Percentiles rank a stretch among this genome's conserved stretches.
phyloP scores from a whole-genome alignment of 2,113 vertebrate species.

The Pollachius pollachius region DNA sequence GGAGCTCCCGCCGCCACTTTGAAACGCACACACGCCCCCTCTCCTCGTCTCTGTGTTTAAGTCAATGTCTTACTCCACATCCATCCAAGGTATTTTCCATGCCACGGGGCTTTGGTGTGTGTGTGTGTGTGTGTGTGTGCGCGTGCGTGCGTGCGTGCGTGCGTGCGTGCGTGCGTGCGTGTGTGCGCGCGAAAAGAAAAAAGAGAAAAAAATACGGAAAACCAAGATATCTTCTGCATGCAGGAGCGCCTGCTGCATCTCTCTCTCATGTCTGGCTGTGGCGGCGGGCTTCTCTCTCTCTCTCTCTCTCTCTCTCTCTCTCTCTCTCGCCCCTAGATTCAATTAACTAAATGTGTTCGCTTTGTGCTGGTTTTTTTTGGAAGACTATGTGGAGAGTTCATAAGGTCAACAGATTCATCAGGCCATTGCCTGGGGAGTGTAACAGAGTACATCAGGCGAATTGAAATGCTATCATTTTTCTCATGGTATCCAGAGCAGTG shows the following conservation, averaged over 20 bases:
- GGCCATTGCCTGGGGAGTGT: slow-evolving; percentile 2
- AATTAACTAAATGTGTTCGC: slow-evolving; percentile 43
- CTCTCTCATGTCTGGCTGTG: no score
- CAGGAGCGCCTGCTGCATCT: neutral
- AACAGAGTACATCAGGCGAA: neutral
- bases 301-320: no score
- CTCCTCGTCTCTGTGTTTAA: neutral
- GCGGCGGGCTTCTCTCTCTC: no score
- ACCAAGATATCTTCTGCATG: no score
- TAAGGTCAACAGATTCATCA: slow-evolving; percentile 24
- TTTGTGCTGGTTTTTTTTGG: slow-evolving; percentile 32
- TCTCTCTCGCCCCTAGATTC: slow-evolving; percentile 36
- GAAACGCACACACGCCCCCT: slow-evolving; percentile 27
- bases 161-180: no score
- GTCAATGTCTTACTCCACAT: no score
- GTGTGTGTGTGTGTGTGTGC: no score
- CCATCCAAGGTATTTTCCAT: no score
- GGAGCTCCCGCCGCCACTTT: slow-evolving; percentile 44
- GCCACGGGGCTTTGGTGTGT: no score
- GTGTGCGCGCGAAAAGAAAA: no score
- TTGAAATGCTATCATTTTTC: neutral
- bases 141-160: no score
- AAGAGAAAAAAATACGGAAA: no score
- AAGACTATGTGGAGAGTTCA: slow-evolving; percentile 21
- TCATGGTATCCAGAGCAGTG: neutral